Base-by-base conservation (phyloP, 2,797 vertebrate species). In the Emys orbicularis region DNA sequence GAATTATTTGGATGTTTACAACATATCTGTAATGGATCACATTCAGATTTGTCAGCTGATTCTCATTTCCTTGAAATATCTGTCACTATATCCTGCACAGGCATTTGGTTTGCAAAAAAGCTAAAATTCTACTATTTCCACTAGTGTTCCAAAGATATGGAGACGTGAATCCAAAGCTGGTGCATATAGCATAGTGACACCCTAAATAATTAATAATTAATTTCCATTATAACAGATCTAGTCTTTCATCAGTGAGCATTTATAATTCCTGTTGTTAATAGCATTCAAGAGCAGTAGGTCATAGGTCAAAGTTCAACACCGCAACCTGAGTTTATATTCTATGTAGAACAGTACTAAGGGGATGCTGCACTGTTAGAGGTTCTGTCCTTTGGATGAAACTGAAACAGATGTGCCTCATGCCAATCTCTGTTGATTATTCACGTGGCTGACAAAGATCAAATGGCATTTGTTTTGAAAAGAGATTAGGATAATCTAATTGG, bases 41-140 rank as follows among this genome's bases (percentile, higher is more conserved):
- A 34, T 94, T 97, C 88, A 87, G 89, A 89, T 84, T 49, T 68
- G 59, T 68, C 37, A 34, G 86, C 95, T 93, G 76, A 88, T 74
- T 94, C 85, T 91, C 3, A 84, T 86, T 93, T 86, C 90, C 86
- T 93, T 91, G 52, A 96, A 95, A 95, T 86, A 95, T 0, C 79
- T 59, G 16, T 34, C 84, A 47, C 29, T 81, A 50, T 79, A 68
- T 41, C 13, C 85, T 53, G 25, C 0, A 16, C 37, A 37, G 23
- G 13, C 74, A 86, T 79, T 72, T 41, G 2, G 21, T 11, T 72
- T 41, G n/a, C 19, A 25, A 41, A 41, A 72, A 72, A 41, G 68
- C 68, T 41, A 72, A 41, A 68, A 37, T 68, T 68, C 59, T 61
- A 61, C 11, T 72, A 4, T 79, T 6, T 6, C 27, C 2, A 12